phyloP scores from a whole-genome alignment of 1,140 invertebrate species.

The Mizuhopecten yessoensis region DNA sequence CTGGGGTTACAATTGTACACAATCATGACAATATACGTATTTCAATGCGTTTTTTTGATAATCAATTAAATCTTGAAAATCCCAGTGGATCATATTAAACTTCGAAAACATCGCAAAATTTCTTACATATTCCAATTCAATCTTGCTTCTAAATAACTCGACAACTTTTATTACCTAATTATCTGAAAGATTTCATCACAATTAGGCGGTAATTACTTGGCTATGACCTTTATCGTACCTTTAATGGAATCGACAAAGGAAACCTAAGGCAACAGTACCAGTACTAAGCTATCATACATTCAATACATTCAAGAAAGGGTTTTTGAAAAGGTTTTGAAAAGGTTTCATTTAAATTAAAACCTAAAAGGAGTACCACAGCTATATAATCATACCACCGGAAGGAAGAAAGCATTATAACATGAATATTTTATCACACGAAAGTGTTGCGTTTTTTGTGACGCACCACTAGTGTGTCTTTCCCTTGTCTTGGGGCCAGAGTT shows the following conservation, averaged over 20 bases:
- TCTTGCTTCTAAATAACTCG: background rate
- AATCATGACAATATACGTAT: too few species aligned
- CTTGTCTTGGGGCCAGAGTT: background rate
- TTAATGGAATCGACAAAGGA: background rate
- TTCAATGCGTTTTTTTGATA: too few species aligned
- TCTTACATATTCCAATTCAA: background rate
- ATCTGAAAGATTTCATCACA: background rate
- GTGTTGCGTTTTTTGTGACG: background rate
- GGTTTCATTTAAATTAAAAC: slow-evolving; percentile 11
- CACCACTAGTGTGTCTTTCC: background rate
- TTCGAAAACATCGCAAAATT: background rate
- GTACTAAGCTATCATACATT: too few species aligned
- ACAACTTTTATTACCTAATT: background rate
- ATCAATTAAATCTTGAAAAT: background rate
- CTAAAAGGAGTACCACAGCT: background rate
- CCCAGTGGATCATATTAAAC: background rate
- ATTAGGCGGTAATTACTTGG: background rate
- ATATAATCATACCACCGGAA: background rate
- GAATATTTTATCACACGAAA: slow-evolving; percentile 10
- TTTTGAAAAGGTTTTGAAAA: background rate
- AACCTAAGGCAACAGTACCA: background rate
- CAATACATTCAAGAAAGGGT: background rate
- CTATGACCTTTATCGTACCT: background rate
- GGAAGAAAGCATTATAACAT: background rate
- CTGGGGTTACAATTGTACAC: too few species aligned